Base-by-base conservation (phyloP, 2,797 vertebrate species). In the Trachops cirrhosus region DNA sequence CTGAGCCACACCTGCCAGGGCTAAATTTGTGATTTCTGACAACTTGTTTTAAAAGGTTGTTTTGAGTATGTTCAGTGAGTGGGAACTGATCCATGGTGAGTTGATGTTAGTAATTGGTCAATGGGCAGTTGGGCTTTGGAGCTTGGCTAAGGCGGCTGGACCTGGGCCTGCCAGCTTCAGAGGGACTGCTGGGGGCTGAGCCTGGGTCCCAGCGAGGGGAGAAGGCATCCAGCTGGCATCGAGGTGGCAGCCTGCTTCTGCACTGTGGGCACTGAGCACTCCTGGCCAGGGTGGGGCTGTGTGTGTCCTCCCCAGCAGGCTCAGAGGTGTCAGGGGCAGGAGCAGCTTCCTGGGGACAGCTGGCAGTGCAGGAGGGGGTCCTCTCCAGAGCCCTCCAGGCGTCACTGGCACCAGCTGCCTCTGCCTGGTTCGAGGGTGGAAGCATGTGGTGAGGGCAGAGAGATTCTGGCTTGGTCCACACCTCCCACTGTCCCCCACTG, bases 101-200 rank as follows among this genome's bases (percentile, higher is more conserved):
- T 3, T 46, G 37, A 32, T 1, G 5, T 54, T 74, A 32, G 29
- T 32, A 46, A 21, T 29, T 2, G 5, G 67, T 52, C 82, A 15
- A 0, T 4, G 9, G 44, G 11, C 91, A 90, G 71, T 7, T 24
- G 54, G 54, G 32, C 37, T 73, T 78, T n/a, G 32, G 44, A 37
- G 14, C 1, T 19, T 1, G 0, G 9, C 37, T 5, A 19, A 68
- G 26, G 34, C 0, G 0, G n/a, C 21, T 5, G 21, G 54, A 26
- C 73, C 52, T 1, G 4, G 41, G 44, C 75, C 50, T 34, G 34
- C 54, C n/a, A 6, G 52, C 87, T n/a, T 14, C 21, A 4, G n/a
- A 46, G 75, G 34, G 1, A 1, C 32, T n/a, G 24, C 8, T 2
- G 15, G 14, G 15, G 16, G 26, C 34, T 29, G 62, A 73, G 50